phyloP scores from a whole-genome alignment of 2,888 invertebrate species.

The Clepsis dumicolana region DNA sequence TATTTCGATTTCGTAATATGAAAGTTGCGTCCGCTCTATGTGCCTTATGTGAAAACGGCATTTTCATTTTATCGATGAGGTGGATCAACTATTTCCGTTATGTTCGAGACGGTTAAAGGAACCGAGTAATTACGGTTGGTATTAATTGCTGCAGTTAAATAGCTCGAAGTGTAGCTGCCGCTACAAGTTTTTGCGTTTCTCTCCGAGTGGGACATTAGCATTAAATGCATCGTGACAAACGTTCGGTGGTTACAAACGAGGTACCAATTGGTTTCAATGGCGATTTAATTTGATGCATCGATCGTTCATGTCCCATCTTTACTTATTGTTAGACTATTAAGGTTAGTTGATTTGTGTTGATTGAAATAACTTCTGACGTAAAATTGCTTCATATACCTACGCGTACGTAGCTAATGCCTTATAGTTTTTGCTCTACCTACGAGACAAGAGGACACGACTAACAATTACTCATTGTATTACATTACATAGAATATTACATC shows the following conservation, averaged over 20 bases:
- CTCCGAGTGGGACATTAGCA: conserved; percentile 46
- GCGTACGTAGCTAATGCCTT: not conserved
- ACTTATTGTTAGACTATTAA: conserved; percentile 43
- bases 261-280: conserved; percentile 72
- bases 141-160: conserved; percentile 46
- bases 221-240: conserved; percentile 47
- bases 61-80: conserved; percentile 33
- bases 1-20: conserved; percentile 14
- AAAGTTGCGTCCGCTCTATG: conserved; percentile 13
- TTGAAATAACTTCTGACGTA: conserved; percentile 27
- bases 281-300: conserved; percentile 69
- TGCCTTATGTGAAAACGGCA: conserved; percentile 32
- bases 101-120: conserved; percentile 44
- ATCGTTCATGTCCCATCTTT: conserved; percentile 55
- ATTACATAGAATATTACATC: not conserved
- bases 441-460: not conserved
- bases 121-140: conserved; percentile 45
- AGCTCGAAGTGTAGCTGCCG: conserved; percentile 32
- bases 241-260: conserved; percentile 51
- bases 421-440: not conserved
- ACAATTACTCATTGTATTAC: not conserved
- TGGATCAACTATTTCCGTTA: conserved; percentile 49
- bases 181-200: conserved; percentile 49
- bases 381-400: not conserved
- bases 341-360: conserved; percentile 42